Conservation (phyloP, 2,113 vertebrate species). For the Oophaga pumilio region DNA sequence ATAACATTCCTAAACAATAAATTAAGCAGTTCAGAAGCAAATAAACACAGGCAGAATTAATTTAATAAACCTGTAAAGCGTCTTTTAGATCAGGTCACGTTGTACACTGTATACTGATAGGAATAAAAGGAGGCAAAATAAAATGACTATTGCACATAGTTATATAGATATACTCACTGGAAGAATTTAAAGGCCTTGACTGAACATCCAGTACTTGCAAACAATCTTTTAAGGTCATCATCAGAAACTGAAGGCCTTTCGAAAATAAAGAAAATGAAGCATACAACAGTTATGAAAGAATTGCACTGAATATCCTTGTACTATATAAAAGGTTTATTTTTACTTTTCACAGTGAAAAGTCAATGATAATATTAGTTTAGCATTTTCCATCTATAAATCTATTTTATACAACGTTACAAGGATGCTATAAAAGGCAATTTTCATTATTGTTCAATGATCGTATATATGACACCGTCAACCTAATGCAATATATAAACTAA, state of each 20-base stretch:
- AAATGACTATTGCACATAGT: background rate
- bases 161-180: slow-evolving; percentile 71
- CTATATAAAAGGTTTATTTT: background rate
- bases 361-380: background rate
- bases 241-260: slow-evolving; percentile 76
- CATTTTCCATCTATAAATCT: background rate
- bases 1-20: background rate
- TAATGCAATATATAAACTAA: too few relatives aligned
- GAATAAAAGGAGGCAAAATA: background rate
- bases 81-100: background rate
- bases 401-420: background rate
- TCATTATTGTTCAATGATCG: background rate
- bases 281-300: background rate
- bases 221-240: slow-evolving; percentile 82
- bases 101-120: background rate
- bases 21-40: background rate
- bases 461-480: background rate
- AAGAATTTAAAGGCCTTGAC: slow-evolving; percentile 83
- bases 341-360: background rate
- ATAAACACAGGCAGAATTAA: background rate
- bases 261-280: slow-evolving; percentile 12
- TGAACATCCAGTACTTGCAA: slow-evolving; percentile 75
- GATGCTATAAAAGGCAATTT: background rate
- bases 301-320: background rate
- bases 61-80: background rate